phyloP scores from a whole-genome alignment of 2,113 vertebrate genomes.

The Hyaena hyaena region DNA sequence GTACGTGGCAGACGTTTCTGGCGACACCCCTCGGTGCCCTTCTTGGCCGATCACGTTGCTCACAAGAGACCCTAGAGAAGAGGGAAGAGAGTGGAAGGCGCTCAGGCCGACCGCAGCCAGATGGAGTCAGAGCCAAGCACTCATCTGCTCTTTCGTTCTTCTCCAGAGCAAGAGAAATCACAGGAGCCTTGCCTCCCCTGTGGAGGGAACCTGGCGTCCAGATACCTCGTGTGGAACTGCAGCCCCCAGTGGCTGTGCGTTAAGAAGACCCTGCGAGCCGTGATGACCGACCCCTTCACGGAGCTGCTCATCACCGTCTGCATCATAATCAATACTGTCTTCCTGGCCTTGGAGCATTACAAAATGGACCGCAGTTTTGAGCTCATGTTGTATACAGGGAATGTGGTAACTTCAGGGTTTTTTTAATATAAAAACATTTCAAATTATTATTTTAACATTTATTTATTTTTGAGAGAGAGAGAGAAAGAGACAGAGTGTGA shows the following conservation, averaged over 20 bases:
- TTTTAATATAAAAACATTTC: background rate
- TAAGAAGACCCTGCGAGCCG: slow-evolving; percentile 88
- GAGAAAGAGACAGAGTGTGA: no score
- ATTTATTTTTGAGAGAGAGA: no score
- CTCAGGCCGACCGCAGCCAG: background rate
- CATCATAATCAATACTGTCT: slow-evolving; percentile 94
- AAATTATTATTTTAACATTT: background rate
- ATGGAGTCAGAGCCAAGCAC: background rate
- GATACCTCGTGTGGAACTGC: slow-evolving; percentile 94
- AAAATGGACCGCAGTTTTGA: slow-evolving; percentile 81
- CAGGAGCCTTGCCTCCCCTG: slow-evolving; percentile 90
- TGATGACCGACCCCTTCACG: slow-evolving; percentile 94
- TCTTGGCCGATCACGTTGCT: background rate
- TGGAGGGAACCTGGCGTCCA: slow-evolving; percentile 88
- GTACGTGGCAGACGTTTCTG: background rate
- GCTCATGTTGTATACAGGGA: slow-evolving; percentile 87
- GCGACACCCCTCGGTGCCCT: no score
- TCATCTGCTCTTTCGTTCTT: background rate
- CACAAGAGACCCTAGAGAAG: background rate
- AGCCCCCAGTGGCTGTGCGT: slow-evolving; percentile 89
- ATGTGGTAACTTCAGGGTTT: slow-evolving; percentile 87
- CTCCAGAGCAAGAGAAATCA: slow-evolving; percentile 91
- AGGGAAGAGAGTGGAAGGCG: background rate
- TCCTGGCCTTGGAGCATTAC: slow-evolving; percentile 95
- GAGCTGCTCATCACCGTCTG: slow-evolving; percentile 94